Evolutionary conservation across 2,888 invertebrate genomes (phyloP), one percentile per base, ranked within the genome.

Genomic region (Epinotia nisella): DNA sequence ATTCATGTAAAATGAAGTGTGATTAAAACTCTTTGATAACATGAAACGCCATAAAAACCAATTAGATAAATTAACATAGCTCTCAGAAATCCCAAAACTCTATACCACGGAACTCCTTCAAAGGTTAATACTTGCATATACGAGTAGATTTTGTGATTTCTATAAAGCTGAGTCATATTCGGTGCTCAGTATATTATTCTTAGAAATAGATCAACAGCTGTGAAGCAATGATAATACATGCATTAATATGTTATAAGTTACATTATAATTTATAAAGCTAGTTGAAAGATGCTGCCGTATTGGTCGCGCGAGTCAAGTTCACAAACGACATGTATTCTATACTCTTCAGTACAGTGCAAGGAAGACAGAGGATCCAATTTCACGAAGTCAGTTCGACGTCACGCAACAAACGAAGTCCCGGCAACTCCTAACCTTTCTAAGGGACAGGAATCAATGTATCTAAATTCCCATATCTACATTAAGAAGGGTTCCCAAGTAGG

Each of bases 21-120:
- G 19, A 45, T 45, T 29, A 19, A 58, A 70, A 51, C n/a, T 29
- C 3, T 59, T 65, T 65, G 59, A 53, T 66, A 59, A 39, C 41
- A 45, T 15, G 66, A 56, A 24, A 56, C 41, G 29, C n/a, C n/a
- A 56, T 2, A 67, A 55, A 39, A n/a, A 19, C 9, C 13, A 45
- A 56, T 41, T n/a, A n/a, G 13, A 3, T 24, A 58, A 29, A 29
- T 29, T 15, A 24, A 56, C 4, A 1, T 56, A 56, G 56, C 15
- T 56, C 3, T 24, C 56, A 21, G 41, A 45, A 60, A 60, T 41
- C 13, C 17, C 19, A 2, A 2, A 39, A 39, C 11, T 39, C 10
- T 41, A 41, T 13, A 41, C n/a, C n/a, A n/a, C n/a, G 3, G 3
- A 49, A 49, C 35, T 35, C 35, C 7, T 49, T 49, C 15, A 13